phyloP scores from a whole-genome alignment of 92 coral and sea anemone genomes.

The Heliopora coerulea region DNA sequence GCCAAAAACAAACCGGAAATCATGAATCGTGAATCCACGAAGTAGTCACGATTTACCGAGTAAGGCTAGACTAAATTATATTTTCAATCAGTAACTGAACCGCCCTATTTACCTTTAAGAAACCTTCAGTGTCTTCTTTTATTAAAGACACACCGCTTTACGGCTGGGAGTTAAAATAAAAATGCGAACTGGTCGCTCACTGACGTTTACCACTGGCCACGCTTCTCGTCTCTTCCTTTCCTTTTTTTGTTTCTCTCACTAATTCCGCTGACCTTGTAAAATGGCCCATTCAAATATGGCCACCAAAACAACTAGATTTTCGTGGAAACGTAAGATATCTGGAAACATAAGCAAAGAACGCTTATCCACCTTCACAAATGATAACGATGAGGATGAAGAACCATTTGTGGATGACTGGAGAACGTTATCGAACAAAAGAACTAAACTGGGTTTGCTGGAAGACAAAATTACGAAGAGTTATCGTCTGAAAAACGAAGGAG shows the following conservation, averaged over 20 bases:
- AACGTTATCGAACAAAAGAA: constrained; percentile 45
- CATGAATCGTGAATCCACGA: background rate
- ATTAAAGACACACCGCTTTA: no score
- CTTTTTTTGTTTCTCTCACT: background rate
- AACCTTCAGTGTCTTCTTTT: no score
- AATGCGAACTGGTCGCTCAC: no score
- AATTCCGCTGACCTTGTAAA: constrained; percentile 1
- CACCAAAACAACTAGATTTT: constrained; percentile 34
- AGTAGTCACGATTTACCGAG: background rate
- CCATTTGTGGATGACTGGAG: constrained; percentile 62
- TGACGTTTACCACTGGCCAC: no score
- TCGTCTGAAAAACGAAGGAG: constrained; percentile 76
- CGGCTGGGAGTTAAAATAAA: no score
- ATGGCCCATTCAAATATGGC: constrained; percentile 18
- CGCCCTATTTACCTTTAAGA: no score
- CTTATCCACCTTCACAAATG: constrained; percentile 25
- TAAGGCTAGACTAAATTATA: no score
- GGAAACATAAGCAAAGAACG: constrained; percentile 11
- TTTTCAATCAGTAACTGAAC: no score
- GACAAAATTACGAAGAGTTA: constrained; percentile 60
- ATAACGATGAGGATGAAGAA: constrained; percentile 31
- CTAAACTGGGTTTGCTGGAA: constrained; percentile 39
- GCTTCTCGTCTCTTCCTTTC: no score
- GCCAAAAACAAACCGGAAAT: constrained; percentile 11
- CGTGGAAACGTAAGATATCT: constrained; percentile 31